These are phyloP conservation scores for Macrosteles quadrilineatus DNA, from an alignment of 1,140 invertebrate species.

Conservation along the genomic window DNA sequence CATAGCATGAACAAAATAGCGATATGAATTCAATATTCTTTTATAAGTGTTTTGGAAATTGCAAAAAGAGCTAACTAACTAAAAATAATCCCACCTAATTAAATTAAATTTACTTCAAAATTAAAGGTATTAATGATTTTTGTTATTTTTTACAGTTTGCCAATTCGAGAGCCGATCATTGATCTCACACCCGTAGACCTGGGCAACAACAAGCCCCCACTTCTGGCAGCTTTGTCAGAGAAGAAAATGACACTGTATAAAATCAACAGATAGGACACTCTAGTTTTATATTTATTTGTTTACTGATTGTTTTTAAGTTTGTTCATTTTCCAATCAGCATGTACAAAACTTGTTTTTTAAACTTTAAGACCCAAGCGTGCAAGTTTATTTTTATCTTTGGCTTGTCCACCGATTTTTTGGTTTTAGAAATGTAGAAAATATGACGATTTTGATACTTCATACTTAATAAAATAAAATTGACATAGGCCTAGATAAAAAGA, in stretches of 20 bases:
- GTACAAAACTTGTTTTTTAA: too few species aligned
- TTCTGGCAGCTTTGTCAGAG: constrained; percentile 1
- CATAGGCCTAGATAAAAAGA: too few species aligned
- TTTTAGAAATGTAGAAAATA: too few species aligned
- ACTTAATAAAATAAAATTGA: too few species aligned
- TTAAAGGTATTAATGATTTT: neutral
- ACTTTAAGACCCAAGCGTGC: too few species aligned
- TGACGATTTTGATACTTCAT: too few species aligned
- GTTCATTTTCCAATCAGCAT: too few species aligned
- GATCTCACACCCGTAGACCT: neutral
- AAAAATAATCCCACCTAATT: neutral
- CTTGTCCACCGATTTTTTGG: too few species aligned
- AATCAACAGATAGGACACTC: constrained; percentile 50
- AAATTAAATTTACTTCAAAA: neutral
- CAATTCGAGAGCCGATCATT: neutral
- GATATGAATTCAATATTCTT: neutral
- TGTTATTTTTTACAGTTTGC: neutral
- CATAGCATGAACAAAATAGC: neutral
- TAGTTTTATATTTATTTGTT: too few species aligned
- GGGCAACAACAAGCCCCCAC: neutral
- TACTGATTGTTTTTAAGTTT: too few species aligned
- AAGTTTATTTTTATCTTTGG: too few species aligned
- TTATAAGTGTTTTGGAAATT: neutral
- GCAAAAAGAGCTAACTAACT: neutral
- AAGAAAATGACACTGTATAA: constrained; percentile 12